Evolutionary conservation across 2,888 invertebrate species (phyloP).

Genomic region (Pseudococcus jackbeardsleyi): DNA sequence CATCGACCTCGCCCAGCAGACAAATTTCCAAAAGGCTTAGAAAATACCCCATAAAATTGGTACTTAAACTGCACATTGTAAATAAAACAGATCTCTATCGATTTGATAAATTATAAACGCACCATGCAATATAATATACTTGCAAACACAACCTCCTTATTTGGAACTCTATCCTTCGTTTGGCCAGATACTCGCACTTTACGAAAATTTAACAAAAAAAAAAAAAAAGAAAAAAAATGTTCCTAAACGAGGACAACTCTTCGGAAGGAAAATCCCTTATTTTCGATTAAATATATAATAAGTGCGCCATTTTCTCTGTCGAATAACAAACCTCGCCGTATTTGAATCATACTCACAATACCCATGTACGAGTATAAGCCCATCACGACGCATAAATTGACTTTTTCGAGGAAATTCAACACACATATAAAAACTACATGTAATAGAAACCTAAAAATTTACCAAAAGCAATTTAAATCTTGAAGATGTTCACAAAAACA

Average conservation of each 20-base stretch:
- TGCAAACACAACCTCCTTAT: background rate
- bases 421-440: background rate
- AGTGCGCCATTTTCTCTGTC: background rate
- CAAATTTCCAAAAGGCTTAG: background rate
- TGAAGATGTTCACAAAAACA: background rate
- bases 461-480: background rate
- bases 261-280: background rate
- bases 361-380: background rate
- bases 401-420: background rate
- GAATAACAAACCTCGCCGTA: background rate
- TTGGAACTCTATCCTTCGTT: background rate
- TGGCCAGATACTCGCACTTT: background rate
- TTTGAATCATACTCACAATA: background rate
- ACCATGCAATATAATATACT: background rate
- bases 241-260: background rate
- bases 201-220: background rate
- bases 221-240: background rate
- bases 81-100: slow-evolving; percentile 13
- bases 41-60: background rate
- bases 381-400: background rate
- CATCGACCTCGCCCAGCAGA: background rate
- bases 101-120: background rate
- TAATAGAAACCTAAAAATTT: background rate
- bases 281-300: background rate
- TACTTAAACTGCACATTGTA: background rate